These are phyloP conservation scores for Takifugu ocellatus DNA, from an alignment of 2,797 vertebrate genomes.

Conservation along the genomic window DNA sequence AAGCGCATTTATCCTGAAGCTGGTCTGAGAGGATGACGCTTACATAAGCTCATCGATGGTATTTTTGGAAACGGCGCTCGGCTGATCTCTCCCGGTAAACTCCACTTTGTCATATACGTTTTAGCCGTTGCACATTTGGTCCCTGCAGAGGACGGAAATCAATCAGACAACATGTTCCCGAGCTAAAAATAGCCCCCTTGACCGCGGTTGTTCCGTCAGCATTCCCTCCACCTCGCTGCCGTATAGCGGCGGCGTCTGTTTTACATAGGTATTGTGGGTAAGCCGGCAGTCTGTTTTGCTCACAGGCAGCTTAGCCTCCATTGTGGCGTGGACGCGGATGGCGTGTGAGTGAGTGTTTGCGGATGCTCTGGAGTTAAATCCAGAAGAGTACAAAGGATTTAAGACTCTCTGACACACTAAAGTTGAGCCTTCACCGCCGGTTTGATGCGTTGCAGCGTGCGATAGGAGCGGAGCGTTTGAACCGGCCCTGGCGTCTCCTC, in stretches of 20 bases:
- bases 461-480: slow-evolving; percentile 18
- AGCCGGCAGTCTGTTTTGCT: slow-evolving; percentile 51
- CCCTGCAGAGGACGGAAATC: not conserved
- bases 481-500: no score
- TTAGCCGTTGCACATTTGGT: not conserved
- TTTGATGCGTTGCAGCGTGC: slow-evolving; percentile 11
- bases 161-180: not conserved
- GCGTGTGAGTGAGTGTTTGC: slow-evolving; percentile 49
- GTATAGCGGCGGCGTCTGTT: slow-evolving; percentile 43
- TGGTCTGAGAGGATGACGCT: not conserved
- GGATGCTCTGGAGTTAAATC: slow-evolving; percentile 52
- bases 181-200: not conserved
- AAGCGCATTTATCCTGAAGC: no score
- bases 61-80: slow-evolving; percentile 4
- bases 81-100: slow-evolving; percentile 12
- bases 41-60: slow-evolving; percentile 12
- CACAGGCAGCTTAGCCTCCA: slow-evolving; percentile 59
- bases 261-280: slow-evolving; percentile 53
- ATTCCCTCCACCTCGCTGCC: slow-evolving; percentile 19
- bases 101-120: slow-evolving; percentile 1
- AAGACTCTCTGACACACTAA: slow-evolving; percentile 30
- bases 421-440: slow-evolving; percentile 28
- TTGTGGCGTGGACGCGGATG: slow-evolving; percentile 57
- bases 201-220: slow-evolving; percentile 14
- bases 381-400: slow-evolving; percentile 46